Evolutionary conservation across 2,888 invertebrate genomes (phyloP), one percentile per base, ranked within the genome.

Genomic region (Synergus japonicus): DNA sequence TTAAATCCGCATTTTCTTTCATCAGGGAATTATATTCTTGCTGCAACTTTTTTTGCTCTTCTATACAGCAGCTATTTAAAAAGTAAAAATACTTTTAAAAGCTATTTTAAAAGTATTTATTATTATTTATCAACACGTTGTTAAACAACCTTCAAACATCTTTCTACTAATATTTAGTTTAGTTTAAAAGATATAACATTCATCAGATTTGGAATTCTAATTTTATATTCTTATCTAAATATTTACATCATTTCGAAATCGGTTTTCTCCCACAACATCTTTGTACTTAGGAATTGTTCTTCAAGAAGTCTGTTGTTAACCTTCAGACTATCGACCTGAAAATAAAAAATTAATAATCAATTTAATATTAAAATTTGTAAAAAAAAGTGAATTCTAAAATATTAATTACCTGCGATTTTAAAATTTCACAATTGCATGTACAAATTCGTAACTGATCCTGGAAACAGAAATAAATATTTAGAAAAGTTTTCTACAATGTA

Each of bases 241-340:
- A 88, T 77, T 82, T 82, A 84, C 69, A 83, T 80, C 43, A 88
- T 79, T 80, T 88, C 86, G 60, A 76, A 49, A 37, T 87, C 84
- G 44, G 85, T 79, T 63, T 88, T 81, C 76, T 86, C 79, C 85
- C 85, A 88, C 18, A 87, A 82, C 60, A 66, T 80, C 76, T 87
- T 85, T 22, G 85, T 66, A 37, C 76, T 79, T 18, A 78, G 73
- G 58, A 83, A 88, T 63, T 88, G 84, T 22, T 82, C 84, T 79
- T 89, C 85, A n/a, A 85, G 84, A 60, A 54, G 79, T 69, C 73
- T 86, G 49, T 90, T 89, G 12, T 83, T 81, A 43, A 81, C 79
- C 4, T 82, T 77, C 5, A 89, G 77, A 81, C 76, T 78, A 67
- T 88, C 80, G 43, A 89, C 78, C 90, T 90, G 18, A 15, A 80